Evolutionary conservation across 2,797 vertebrate genomes (phyloP).

Genomic region (Melanotaenia maccullochi): DNA sequence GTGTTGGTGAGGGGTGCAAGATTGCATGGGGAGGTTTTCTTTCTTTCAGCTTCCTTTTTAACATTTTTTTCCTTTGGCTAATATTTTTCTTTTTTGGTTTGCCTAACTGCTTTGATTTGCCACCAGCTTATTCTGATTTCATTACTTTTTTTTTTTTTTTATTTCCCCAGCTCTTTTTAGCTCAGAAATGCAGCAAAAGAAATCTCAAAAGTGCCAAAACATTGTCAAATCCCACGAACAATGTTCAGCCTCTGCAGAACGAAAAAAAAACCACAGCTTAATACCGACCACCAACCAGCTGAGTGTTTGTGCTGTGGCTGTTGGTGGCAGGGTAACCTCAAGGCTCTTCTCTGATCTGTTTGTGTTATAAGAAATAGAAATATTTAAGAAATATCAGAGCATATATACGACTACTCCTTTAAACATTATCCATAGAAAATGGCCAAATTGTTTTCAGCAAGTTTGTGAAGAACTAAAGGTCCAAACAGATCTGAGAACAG

Average conservation of each 20-base stretch:
- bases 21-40: conserved; percentile 47
- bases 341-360: conserved; percentile 51
- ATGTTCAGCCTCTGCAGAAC: conserved; percentile 34
- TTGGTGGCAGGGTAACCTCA: conserved; percentile 15
- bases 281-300: conserved; percentile 13
- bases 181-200: conserved; percentile 39
- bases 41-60: conserved; percentile 64
- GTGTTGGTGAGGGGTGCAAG: conserved; percentile 19
- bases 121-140: conserved; percentile 38
- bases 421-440: background rate
- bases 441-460: background rate
- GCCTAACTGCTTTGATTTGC: conserved; percentile 61
- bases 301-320: conserved; percentile 17
- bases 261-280: conserved; percentile 46
- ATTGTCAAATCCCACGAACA: conserved; percentile 21
- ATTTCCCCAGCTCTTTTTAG: conserved; percentile 22
- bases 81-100: conserved; percentile 46
- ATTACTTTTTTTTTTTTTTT: conserved; percentile 30
- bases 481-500: conserved; percentile 43
- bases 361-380: conserved; percentile 1
- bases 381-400: background rate
- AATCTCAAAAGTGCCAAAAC: conserved; percentile 54
- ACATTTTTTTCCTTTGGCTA: conserved; percentile 64
- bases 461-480: background rate
- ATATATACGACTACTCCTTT: background rate